These are phyloP conservation scores for Menidia menidia DNA, from an alignment of 2,797 vertebrate genomes.

Conservation along the genomic window DNA sequence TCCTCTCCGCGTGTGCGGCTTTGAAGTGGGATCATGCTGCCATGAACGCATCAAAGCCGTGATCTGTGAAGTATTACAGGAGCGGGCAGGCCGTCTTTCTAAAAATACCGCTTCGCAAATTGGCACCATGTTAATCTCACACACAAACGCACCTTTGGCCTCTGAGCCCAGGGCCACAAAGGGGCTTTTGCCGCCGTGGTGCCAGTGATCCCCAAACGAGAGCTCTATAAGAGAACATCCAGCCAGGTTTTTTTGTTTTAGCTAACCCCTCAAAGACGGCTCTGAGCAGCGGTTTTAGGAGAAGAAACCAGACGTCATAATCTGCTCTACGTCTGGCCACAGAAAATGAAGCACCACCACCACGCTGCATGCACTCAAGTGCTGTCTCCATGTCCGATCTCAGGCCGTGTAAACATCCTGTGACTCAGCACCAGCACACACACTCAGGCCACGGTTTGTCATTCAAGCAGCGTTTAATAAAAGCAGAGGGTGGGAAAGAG, in stretches of 20 bases:
- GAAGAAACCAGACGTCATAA: slow-evolving; percentile 5
- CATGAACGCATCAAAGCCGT: slow-evolving; percentile 79
- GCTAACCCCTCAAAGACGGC: not conserved
- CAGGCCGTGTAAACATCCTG: slow-evolving; percentile 63
- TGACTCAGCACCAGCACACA: slow-evolving; percentile 44
- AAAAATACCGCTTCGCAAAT: slow-evolving; percentile 79
- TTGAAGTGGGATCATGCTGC: slow-evolving; percentile 81
- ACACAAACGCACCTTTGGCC: slow-evolving; percentile 31
- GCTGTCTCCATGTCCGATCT: slow-evolving; percentile 16
- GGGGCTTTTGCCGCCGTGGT: not conserved
- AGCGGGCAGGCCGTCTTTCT: slow-evolving; percentile 58
- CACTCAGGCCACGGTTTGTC: slow-evolving; percentile 30
- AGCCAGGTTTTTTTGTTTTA: slow-evolving; percentile 14
- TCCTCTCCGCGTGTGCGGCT: slow-evolving; percentile 51
- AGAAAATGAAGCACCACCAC: slow-evolving; percentile 12
- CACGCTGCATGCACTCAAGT: slow-evolving; percentile 15
- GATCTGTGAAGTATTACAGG: slow-evolving; percentile 74
- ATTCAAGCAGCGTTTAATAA: slow-evolving; percentile 14
- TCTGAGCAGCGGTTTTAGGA: not conserved
- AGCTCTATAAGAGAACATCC: slow-evolving; percentile 2
- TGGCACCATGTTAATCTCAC: slow-evolving; percentile 74
- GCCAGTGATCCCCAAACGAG: not conserved
- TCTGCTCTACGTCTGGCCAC: not conserved
- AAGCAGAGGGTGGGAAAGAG: not conserved
- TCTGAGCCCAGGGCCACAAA: slow-evolving; percentile 13